Evolutionary conservation across 2,888 invertebrate species (phyloP).

Genomic region (Blera fallax): DNA sequence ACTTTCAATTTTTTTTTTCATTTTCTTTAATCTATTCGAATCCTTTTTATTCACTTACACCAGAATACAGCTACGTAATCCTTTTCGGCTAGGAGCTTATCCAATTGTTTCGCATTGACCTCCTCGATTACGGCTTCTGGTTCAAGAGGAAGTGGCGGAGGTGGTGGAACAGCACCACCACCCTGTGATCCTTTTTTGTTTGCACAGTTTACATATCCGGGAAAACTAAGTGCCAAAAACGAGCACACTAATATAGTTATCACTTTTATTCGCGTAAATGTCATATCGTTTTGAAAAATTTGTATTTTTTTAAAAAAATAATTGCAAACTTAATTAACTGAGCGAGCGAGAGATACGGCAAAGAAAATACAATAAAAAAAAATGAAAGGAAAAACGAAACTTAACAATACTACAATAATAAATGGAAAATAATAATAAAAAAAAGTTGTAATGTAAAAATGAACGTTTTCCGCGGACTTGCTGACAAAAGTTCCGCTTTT

Average conservation of each 20-base stretch:
- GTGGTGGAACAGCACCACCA: conserved; percentile 77
- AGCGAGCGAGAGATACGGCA: conserved; percentile 58
- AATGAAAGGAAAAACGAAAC: conserved; percentile 22
- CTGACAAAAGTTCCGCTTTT: conserved; percentile 81
- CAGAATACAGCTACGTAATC: conserved; percentile 97
- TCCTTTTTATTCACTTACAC: conserved; percentile 88
- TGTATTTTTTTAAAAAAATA: conserved; percentile 58
- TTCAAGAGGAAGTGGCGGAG: conserved; percentile 78
- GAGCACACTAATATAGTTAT: conserved; percentile 81
- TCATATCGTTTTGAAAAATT: conserved; percentile 77
- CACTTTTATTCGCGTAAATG: conserved; percentile 82
- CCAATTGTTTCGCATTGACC: conserved; percentile 95
- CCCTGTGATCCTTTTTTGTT: conserved; percentile 79
- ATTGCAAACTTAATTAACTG: conserved; percentile 50
- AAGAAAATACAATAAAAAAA: conserved; percentile 18
- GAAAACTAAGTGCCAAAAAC: conserved; percentile 81
- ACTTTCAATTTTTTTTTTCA: conserved; percentile 33
- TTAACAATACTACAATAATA: conserved; percentile 53
- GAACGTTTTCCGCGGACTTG: conserved; percentile 82
- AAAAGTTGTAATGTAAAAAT: conserved; percentile 65
- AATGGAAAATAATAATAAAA: conserved; percentile 66
- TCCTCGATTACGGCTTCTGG: conserved; percentile 93
- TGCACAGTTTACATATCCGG: conserved; percentile 82
- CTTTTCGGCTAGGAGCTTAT: conserved; percentile 93
- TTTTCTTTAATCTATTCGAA: not conserved